Evolutionary conservation across 2,113 vertebrate genomes (phyloP).

Genomic region (Ginglymostoma cirratum): DNA sequence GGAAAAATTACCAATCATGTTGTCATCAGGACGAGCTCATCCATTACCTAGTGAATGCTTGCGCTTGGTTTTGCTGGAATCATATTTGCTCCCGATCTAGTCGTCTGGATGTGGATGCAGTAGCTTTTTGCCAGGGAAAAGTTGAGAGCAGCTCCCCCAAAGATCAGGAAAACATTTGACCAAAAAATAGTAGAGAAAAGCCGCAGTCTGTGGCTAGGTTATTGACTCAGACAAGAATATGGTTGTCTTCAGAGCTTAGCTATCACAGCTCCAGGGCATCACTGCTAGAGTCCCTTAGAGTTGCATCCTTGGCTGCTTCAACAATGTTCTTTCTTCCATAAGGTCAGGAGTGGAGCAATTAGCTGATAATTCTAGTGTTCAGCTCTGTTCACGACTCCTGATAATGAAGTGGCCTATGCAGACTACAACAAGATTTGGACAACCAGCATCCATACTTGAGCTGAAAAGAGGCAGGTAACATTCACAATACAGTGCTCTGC

Average conservation of each 20-base stretch:
- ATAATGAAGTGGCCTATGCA: background rate
- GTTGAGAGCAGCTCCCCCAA: background rate
- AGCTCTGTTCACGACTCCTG: background rate
- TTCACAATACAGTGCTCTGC: background rate
- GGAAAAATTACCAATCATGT: background rate
- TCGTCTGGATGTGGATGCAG: background rate
- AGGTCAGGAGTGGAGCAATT: background rate
- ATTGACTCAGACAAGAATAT: background rate
- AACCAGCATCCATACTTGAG: background rate
- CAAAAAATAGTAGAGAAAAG: background rate
- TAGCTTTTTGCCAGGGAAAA: background rate
- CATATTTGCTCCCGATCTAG: background rate
- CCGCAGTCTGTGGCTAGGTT: background rate
- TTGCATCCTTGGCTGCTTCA: background rate
- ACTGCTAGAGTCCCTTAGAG: background rate
- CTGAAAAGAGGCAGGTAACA: background rate
- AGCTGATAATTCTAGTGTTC: background rate
- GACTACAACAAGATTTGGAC: background rate
- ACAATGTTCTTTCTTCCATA: background rate
- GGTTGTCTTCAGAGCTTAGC: background rate
- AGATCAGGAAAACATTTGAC: background rate
- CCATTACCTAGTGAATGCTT: background rate
- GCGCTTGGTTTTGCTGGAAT: background rate
- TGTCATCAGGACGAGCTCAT: background rate
- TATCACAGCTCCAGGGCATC: background rate